Base-by-base conservation (phyloP, 2,888 invertebrate genomes). In the Hypselothyrea guttata region DNA sequence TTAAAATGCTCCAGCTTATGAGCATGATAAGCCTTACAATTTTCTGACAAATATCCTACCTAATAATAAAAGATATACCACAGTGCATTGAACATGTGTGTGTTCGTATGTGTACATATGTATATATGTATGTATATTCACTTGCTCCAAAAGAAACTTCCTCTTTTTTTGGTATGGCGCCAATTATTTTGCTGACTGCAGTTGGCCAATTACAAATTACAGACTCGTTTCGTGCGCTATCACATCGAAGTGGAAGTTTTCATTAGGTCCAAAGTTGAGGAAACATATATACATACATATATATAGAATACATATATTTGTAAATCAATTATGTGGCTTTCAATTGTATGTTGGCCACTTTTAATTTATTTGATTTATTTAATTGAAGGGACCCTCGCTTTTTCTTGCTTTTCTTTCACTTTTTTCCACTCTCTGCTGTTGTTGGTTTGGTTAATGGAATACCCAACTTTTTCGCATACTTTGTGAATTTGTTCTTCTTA, bases 121-220 rank as follows among this genome's bases (percentile, higher is more conserved):
- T 42, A 18, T 30, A 22, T 42, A 41, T 47, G 48, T 61, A 9
- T 34, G 53, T 31, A 37, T 11, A 11, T n/a, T 8, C 11, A 16
- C 16, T 15, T 11, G 1, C 13, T 15, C 12, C 12, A 28, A 16
- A 35, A 44, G 22, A 12, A 28, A 46, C 35, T 13, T n/a, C n/a
- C n/a, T n/a, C n/a, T 30, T 40, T 35, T 45, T 60, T 58, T 48
- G 28, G 22, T 51, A 35, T 61, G 45, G 58, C 71, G 58, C 66
- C 82, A 84, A 84, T 84, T 79, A 82, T 78, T 82, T 76, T 62
- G 59, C 61, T 41, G 55, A 58, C 53, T 77, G 60, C 79, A 66
- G 59, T 65, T 71, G 71, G 65, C 62, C 81, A 59, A 67, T 75
- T 65, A 82, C 66, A 73, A 83, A 81, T 74, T 84, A 73, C 71